Base-by-base conservation (phyloP, 2,888 invertebrate species). In the Tineola bisselliella region DNA sequence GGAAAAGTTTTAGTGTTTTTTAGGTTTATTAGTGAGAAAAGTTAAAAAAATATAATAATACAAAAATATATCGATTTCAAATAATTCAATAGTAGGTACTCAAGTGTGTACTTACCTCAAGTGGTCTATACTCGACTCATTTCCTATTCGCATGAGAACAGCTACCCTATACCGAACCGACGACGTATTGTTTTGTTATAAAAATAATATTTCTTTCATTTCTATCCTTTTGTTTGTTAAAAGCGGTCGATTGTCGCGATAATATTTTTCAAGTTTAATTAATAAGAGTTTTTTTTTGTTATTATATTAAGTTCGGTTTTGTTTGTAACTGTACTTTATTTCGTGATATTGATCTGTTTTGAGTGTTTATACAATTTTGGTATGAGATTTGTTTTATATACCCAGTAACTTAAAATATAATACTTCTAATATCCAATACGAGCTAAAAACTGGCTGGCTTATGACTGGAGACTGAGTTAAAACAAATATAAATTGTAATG, bases 41-140 rank as follows among this genome's bases (percentile, higher is more conserved):
- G 5, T 54, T 54, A 5, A 54, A 58, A 15, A 33, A 33, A 33
- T 13, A 57, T 5, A 4, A n/a, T n/a, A n/a, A n/a, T n/a, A n/a
- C n/a, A 33, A 3, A n/a, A 58, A 58, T 19, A 58, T 58, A 58
- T 58, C 58, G 33, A 58, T 58, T 58, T 13, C 58, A 58, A 58
- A 58, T 30, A 58, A 33, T 56, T 56, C 56, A 58, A 58, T 33
- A 33, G 25, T 15, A 10, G 33, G 31, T 58, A 54, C 13, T 12
- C 25, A 25, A 54, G 54, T 54, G 25, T 10, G 54, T 72, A 67
- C 77, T 60, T 30, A 62, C 56, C 61, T 61, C 59, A 15, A 64
- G 62, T 62, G 61, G 62, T 8, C 58, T 25, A 59, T 59, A 66
- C 67, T 75, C 65, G 65, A 66, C 61, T 71, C 68, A 65, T 18